phyloP scores from a whole-genome alignment of 2,113 vertebrate genomes.

The Galemys pyrenaicus region DNA sequence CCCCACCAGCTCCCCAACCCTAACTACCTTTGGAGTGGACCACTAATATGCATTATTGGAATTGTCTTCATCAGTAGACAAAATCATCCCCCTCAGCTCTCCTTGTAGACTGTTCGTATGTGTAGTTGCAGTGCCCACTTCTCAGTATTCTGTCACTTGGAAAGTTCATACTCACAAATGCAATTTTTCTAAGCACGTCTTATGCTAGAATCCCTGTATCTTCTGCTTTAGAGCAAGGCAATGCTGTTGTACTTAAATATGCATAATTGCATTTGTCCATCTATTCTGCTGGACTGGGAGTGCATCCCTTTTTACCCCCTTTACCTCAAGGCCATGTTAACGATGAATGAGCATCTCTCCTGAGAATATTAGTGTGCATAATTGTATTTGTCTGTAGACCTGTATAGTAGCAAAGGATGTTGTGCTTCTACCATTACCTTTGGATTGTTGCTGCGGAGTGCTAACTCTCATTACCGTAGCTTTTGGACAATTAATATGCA shows the following conservation, averaged over 20 bases:
- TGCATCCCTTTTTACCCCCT: background rate
- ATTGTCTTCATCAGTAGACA: background rate
- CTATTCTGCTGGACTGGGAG: background rate
- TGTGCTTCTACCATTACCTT: background rate
- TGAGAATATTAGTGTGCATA: background rate
- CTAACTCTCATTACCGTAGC: background rate
- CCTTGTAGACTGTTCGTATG: background rate
- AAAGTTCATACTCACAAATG: background rate
- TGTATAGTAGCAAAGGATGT: background rate
- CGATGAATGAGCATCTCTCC: background rate
- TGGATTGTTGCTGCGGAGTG: background rate
- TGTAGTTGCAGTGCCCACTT: background rate
- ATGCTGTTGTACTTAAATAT: background rate
- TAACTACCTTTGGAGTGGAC: background rate
- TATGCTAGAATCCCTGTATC: background rate
- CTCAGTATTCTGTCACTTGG: background rate
- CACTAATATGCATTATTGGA: background rate
- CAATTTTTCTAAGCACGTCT: background rate
- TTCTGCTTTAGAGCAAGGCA: slow-evolving; percentile 36
- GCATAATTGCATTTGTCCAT: background rate
- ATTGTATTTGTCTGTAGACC: background rate
- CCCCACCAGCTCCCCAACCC: too few relatives aligned
- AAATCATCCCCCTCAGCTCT: background rate
- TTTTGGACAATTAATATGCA: slow-evolving; percentile 8
- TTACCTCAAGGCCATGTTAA: background rate